Evolutionary conservation across 2,113 vertebrate genomes (phyloP).

Genomic region (Craseonycteris thonglongyai): DNA sequence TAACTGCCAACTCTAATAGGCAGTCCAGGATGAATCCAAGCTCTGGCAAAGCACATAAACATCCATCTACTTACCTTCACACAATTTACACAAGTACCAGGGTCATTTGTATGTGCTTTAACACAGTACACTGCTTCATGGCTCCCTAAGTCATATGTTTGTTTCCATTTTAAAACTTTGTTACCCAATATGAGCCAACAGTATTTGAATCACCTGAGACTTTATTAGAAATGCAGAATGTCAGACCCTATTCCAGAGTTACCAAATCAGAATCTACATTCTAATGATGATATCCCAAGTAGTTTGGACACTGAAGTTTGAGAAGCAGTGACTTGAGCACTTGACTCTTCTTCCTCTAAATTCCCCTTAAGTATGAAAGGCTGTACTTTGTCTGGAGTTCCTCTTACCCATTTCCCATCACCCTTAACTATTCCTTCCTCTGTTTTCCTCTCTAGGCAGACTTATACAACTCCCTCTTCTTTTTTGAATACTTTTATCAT

Average conservation of each 20-base stretch:
- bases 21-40: not conserved
- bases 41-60: not conserved
- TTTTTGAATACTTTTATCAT: not conserved
- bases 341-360: not conserved
- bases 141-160: not conserved
- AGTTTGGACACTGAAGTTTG: not conserved
- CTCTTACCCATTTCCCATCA: not conserved
- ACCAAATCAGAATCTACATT: not conserved
- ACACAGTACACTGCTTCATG: not conserved
- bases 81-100: not conserved
- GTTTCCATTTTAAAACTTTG: constrained; percentile 6
- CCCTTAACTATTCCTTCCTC: not conserved
- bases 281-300: not conserved
- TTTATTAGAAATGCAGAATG: not conserved
- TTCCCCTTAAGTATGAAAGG: not conserved
- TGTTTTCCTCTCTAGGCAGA: not conserved
- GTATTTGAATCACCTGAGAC: not conserved
- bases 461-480: not conserved
- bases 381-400: not conserved
- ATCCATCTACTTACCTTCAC: not conserved
- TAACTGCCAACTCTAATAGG: not conserved
- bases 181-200: not conserved
- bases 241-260: not conserved
- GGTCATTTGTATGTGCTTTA: not conserved
- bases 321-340: not conserved